Evolutionary conservation across 2,797 vertebrate genomes (phyloP).

Genomic region (Lateolabrax maculatus): DNA sequence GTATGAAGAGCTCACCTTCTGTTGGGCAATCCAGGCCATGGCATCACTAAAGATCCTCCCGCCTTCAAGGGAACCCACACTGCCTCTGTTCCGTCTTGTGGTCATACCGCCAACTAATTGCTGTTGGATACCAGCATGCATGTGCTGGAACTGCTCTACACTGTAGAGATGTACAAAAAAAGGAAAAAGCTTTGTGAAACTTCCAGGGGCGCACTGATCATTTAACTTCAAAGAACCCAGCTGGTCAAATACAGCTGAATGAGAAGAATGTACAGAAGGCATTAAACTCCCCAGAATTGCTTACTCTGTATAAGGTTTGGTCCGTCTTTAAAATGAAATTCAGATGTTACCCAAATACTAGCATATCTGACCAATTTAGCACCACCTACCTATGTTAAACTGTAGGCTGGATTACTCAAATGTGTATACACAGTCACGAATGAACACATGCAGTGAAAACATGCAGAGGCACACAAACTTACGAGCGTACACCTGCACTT

Average conservation of each 20-base stretch:
- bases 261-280: background rate
- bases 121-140: slow-evolving; percentile 46
- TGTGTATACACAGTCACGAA: background rate
- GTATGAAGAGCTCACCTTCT: slow-evolving; percentile 78
- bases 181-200: slow-evolving; percentile 13
- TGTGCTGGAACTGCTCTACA: slow-evolving; percentile 59
- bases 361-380: background rate
- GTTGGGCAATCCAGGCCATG: slow-evolving; percentile 82
- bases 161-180: slow-evolving; percentile 63
- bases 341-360: background rate
- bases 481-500: background rate
- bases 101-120: slow-evolving; percentile 36
- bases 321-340: background rate
- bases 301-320: background rate
- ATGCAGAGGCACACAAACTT: background rate
- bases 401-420: background rate
- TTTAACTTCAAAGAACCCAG: slow-evolving; percentile 22
- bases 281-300: no score
- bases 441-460: slow-evolving; percentile 1
- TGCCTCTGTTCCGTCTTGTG: slow-evolving; percentile 54
- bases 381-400: background rate
- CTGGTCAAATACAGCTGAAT: background rate
- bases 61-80: slow-evolving; percentile 65
- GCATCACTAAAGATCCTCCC: slow-evolving; percentile 76
- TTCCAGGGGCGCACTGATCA: background rate